These are phyloP conservation scores for Mola mola DNA, from an alignment of 2,113 vertebrate species.

Conservation along the genomic window DNA sequence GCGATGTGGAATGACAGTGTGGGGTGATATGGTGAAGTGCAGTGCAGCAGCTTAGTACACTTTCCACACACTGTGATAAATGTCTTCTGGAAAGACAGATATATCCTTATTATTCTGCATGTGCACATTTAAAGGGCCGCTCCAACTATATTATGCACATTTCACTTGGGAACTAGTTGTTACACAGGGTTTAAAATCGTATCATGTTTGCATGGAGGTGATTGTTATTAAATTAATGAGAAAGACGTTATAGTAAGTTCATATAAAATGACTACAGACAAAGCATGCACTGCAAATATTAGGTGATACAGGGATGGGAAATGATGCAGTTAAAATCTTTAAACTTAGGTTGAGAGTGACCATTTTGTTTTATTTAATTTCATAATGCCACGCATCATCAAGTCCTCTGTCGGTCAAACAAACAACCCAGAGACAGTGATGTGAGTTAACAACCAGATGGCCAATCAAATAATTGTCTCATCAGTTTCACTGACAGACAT, in stretches of 20 bases:
- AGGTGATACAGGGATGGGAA: no score
- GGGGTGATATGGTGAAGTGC: slow-evolving; percentile 24
- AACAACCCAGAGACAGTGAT: not conserved
- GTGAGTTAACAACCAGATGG: not conserved
- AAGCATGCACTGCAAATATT: no score
- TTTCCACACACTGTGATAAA: slow-evolving; percentile 24
- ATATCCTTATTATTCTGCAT: slow-evolving; percentile 14
- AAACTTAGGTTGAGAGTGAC: no score
- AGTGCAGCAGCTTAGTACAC: slow-evolving; percentile 25
- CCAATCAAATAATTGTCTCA: slow-evolving; percentile 3
- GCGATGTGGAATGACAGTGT: slow-evolving; percentile 15
- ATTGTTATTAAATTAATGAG: no score
- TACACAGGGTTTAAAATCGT: no score
- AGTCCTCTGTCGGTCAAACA: not conserved
- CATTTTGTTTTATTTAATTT: not conserved
- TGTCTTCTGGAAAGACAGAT: slow-evolving; percentile 34
- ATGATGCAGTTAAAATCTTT: no score
- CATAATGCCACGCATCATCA: not conserved
- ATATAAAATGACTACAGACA: no score
- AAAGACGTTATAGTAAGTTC: no score
- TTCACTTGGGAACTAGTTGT: no score
- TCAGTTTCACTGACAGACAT: not conserved
- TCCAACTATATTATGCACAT: no score
- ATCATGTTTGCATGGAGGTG: no score
- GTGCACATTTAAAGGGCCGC: slow-evolving; percentile 23